Evolutionary conservation across 2,888 invertebrate species (phyloP).

Genomic region (Heliconius charithonia): DNA sequence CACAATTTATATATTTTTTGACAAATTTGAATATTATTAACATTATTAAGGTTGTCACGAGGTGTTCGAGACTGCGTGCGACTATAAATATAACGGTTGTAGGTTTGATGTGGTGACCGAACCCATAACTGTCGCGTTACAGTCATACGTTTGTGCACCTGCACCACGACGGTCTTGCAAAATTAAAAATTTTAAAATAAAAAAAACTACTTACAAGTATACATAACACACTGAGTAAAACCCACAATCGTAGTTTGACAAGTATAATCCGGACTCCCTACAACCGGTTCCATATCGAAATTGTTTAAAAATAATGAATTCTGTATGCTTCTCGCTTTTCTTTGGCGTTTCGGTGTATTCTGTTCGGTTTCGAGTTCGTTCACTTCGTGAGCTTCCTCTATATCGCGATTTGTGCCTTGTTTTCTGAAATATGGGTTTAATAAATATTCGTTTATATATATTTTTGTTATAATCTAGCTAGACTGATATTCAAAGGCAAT

Average conservation of each 20-base stretch:
- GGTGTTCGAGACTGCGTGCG: too few species aligned
- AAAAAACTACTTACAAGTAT: constrained; percentile 70
- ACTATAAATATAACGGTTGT: too few species aligned
- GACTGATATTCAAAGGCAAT: too few species aligned
- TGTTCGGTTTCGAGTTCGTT: constrained; percentile 60
- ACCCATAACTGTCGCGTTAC: too few species aligned
- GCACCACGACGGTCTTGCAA: too few species aligned
- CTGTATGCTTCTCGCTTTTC: constrained; percentile 57
- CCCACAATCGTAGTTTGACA: constrained; percentile 61
- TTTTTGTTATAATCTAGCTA: too few species aligned
- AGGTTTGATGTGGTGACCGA: too few species aligned
- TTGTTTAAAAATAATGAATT: constrained; percentile 69
- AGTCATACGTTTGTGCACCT: too few species aligned
- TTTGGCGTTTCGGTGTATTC: constrained; percentile 41
- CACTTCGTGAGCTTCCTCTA: constrained; percentile 74
- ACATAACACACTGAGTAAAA: constrained; percentile 75
- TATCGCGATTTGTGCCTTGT: constrained; percentile 64
- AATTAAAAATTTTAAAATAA: constrained; percentile 5
- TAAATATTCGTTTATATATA: not conserved
- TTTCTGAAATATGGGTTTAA: constrained; percentile 63
- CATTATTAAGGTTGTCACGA: too few species aligned
- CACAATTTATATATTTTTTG: too few species aligned
- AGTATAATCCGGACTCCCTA: constrained; percentile 43
- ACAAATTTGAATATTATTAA: too few species aligned
- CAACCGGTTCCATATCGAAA: constrained; percentile 57